Conservation (phyloP, 2,888 invertebrate species). For the Latrodectus elegans region DNA sequence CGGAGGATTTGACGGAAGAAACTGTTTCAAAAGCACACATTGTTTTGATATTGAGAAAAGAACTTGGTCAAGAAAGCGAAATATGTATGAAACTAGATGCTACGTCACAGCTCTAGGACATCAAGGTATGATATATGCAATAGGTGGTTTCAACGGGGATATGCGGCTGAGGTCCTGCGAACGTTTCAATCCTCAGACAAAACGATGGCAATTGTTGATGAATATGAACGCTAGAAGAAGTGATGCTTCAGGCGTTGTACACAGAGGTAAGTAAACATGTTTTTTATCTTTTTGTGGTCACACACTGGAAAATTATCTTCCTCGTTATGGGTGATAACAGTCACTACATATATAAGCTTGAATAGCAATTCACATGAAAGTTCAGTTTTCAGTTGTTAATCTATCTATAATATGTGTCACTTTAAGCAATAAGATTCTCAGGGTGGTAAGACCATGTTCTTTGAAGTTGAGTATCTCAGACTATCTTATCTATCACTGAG, state of each 20-base stretch:
- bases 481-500: too few species aligned
- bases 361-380: too few species aligned
- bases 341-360: too few species aligned
- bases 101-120: constrained; percentile 81
- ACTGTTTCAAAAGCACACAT: constrained; percentile 75
- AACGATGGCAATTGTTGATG: constrained; percentile 75
- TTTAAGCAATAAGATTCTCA: too few species aligned
- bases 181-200: constrained; percentile 72
- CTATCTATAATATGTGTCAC: too few species aligned
- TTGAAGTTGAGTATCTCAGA: too few species aligned
- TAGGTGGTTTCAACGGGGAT: constrained; percentile 75
- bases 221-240: constrained; percentile 81
- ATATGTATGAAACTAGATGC: constrained; percentile 76
- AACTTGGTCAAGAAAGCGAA: constrained; percentile 75
- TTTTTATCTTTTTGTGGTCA: background rate
- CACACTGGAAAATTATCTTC: too few species aligned
- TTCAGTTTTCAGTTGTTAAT: too few species aligned
- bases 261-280: constrained; percentile 76
- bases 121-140: constrained; percentile 74
- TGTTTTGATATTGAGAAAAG: constrained; percentile 74
- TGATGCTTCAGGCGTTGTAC: constrained; percentile 84
- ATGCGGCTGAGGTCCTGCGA: constrained; percentile 74
- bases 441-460: too few species aligned
- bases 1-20: constrained; percentile 77
- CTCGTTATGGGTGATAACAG: too few species aligned